Evolutionary conservation across 2,113 vertebrate species (phyloP).

Genomic region (Paralichthys olivaceus): DNA sequence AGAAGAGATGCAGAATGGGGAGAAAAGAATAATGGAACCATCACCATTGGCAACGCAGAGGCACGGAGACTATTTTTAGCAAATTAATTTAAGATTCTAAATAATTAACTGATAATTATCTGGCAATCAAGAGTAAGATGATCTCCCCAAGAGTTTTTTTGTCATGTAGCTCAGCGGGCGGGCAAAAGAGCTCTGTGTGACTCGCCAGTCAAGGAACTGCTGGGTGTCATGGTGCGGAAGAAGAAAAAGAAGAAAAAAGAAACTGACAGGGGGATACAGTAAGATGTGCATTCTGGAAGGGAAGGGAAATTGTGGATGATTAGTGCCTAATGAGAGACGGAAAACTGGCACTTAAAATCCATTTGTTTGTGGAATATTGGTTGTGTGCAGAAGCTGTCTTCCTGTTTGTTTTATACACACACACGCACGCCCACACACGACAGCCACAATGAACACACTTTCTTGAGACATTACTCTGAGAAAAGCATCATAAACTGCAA

Average conservation of each 20-base stretch:
- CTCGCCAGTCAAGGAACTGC: conserved; percentile 62
- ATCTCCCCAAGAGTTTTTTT: conserved; percentile 75
- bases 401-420: conserved; percentile 26
- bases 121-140: conserved; percentile 85
- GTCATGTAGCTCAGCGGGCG: conserved; percentile 64
- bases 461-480: neutral
- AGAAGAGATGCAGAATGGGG: conserved; percentile 20
- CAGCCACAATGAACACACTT: neutral
- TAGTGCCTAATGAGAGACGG: conserved; percentile 78
- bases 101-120: conserved; percentile 89
- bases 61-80: conserved; percentile 83
- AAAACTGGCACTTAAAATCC: conserved; percentile 67
- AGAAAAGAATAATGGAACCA: conserved; percentile 72
- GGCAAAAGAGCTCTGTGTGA: conserved; percentile 65
- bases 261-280: conserved; percentile 60
- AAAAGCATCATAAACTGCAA: neutral
- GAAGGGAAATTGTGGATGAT: conserved; percentile 72
- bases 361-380: conserved; percentile 72
- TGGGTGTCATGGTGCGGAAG: conserved; percentile 39
- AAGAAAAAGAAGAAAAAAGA: conserved; percentile 12
- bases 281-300: conserved; percentile 59
- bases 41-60: conserved; percentile 77
- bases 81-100: conserved; percentile 87
- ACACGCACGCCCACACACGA: conserved; percentile 41
- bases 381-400: conserved; percentile 59